phyloP scores from a whole-genome alignment of 2,888 invertebrate species.

The Tetranychus truncatus region DNA sequence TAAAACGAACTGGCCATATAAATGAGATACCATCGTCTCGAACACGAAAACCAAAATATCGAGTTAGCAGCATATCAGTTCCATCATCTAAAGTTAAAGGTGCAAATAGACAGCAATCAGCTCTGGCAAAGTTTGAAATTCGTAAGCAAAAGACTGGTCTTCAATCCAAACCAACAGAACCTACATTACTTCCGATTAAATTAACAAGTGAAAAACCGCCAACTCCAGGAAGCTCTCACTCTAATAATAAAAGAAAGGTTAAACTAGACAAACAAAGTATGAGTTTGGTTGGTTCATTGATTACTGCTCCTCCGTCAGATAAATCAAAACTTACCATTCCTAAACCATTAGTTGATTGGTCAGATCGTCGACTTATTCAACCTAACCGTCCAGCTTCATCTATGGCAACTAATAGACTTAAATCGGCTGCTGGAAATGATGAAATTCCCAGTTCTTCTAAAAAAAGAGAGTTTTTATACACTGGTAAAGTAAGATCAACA shows the following conservation, averaged over 20 bases:
- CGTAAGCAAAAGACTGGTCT: neutral
- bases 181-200: neutral
- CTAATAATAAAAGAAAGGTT: neutral
- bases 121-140: slow-evolving; percentile 4
- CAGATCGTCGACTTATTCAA: neutral
- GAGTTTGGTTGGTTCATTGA: neutral
- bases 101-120: neutral
- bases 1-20: neutral
- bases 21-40: neutral
- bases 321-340: neutral
- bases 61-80: neutral
- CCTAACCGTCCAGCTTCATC: neutral
- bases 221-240: neutral
- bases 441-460: neutral
- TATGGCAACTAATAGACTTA: neutral
- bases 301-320: neutral
- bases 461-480: neutral
- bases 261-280: neutral
- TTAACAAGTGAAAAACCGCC: neutral
- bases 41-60: neutral
- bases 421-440: neutral
- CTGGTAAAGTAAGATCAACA: neutral
- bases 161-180: neutral
- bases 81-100: neutral
- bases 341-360: neutral